Conservation (phyloP, 53 echinoderm and acorn worm genomes). For the Apostichopus leukothele region DNA sequence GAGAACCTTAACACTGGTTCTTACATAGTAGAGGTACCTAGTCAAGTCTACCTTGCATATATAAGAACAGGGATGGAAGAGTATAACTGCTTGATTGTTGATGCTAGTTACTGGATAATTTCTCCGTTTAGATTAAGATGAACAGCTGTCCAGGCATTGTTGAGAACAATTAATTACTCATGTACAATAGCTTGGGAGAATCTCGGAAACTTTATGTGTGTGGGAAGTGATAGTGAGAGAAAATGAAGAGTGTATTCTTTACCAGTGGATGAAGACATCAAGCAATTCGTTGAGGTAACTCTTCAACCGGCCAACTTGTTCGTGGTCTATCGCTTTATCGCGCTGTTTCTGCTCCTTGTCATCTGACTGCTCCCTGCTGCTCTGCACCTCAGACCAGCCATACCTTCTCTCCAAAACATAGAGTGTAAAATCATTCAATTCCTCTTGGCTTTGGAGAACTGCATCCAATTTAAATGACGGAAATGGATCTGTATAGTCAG, state of each 20-base stretch:
- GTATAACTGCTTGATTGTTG: too few relatives aligned
- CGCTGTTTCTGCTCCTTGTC: not conserved
- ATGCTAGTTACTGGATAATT: too few relatives aligned
- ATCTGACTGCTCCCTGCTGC: not conserved
- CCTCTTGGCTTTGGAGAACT: slow-evolving; percentile 56
- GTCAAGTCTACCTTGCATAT: too few relatives aligned
- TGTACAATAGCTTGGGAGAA: too few relatives aligned
- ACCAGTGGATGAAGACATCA: slow-evolving; percentile 88
- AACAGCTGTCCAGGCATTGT: too few relatives aligned
- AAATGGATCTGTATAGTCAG: slow-evolving; percentile 67
- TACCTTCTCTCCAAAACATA: slow-evolving; percentile 81
- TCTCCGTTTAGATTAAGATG: too few relatives aligned
- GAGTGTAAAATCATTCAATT: slow-evolving; percentile 80
- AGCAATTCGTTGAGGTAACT: slow-evolving; percentile 73
- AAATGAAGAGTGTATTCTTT: not conserved
- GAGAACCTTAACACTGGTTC: too few relatives aligned
- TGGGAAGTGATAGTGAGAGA: too few relatives aligned
- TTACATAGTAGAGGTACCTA: too few relatives aligned
- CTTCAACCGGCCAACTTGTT: slow-evolving; percentile 60
- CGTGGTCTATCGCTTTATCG: slow-evolving; percentile 30
- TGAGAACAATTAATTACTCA: too few relatives aligned
- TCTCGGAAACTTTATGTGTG: too few relatives aligned
- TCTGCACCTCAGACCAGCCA: slow-evolving; percentile 86
- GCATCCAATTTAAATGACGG: slow-evolving; percentile 66
- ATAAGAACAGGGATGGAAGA: too few relatives aligned